phyloP scores from a whole-genome alignment of 2,888 invertebrate genomes.

The Nineta flava region DNA sequence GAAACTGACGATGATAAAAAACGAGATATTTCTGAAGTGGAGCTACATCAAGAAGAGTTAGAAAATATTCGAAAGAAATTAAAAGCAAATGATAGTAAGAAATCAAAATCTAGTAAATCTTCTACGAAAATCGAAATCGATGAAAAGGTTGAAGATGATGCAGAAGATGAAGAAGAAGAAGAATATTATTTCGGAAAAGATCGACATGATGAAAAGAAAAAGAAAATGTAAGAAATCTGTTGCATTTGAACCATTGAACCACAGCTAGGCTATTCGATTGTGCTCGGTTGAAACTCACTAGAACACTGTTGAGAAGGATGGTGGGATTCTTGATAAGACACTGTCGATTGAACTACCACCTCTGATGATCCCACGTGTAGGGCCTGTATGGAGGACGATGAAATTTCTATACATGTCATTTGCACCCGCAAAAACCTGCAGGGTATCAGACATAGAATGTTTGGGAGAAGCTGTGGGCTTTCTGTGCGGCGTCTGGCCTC shows the following conservation, averaged over 20 bases:
- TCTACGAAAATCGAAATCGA: constrained; percentile 19
- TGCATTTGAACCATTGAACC: neutral
- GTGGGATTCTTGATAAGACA: no score
- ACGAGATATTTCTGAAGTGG: constrained; percentile 14
- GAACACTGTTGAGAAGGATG: no score
- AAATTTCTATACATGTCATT: no score
- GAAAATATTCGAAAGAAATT: constrained; percentile 31
- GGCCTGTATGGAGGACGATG: no score
- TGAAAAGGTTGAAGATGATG: constrained; percentile 21
- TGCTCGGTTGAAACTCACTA: no score
- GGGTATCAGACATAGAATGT: no score
- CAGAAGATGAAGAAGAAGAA: constrained; percentile 33
- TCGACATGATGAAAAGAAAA: constrained; percentile 35
- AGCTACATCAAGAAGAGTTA: constrained; percentile 24
- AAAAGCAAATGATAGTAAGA: constrained; percentile 25
- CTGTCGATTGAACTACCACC: no score
- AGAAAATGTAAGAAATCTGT: constrained; percentile 38
- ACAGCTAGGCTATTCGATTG: no score
- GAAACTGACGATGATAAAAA: constrained; percentile 20
- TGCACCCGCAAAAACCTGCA: no score
- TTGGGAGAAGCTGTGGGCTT: no score
- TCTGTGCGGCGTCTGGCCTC: no score
- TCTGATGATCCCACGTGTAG: no score
- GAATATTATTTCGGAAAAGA: constrained; percentile 51
- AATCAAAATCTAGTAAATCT: constrained; percentile 17